Evolutionary conservation across 2,113 vertebrate species (phyloP).

Genomic region (Pyrgilauda ruficollis): DNA sequence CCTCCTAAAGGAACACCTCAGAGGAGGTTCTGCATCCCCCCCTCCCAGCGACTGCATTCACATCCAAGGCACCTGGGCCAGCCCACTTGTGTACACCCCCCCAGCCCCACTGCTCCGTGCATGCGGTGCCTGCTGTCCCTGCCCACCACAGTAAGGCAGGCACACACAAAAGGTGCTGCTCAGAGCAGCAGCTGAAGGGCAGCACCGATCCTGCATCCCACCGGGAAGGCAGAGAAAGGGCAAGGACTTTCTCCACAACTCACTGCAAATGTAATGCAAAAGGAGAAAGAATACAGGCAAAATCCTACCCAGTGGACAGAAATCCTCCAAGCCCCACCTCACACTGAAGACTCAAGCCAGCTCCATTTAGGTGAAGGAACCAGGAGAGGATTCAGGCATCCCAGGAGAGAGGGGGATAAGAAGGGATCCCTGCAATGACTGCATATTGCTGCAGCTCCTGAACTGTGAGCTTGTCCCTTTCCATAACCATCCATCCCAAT

Average conservation of each 20-base stretch:
- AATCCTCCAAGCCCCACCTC: neutral
- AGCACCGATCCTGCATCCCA: neutral
- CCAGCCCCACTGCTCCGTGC: neutral
- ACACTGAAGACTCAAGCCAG: neutral
- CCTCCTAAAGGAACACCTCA: neutral
- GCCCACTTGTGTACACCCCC: fast-evolving
- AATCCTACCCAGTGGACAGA: neutral
- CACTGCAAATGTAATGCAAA: neutral
- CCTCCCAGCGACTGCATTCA: fast-evolving
- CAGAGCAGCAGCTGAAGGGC: neutral
- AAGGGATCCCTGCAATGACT: neutral
- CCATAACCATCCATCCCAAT: neutral
- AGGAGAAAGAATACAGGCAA: neutral
- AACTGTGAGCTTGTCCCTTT: neutral
- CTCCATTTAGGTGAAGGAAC: neutral
- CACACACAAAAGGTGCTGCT: neutral
- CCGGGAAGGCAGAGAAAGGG: too few species aligned
- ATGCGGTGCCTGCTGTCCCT: fast-evolving
- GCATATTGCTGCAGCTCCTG: neutral
- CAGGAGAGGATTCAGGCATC: neutral
- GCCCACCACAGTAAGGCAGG: fast-evolving
- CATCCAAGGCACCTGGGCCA: neutral
- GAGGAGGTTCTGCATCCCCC: neutral
- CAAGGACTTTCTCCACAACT: neutral
- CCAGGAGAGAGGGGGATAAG: neutral